These are phyloP conservation scores for Scaptomyza cyrtandrae DNA, from an alignment of 2,888 invertebrate genomes.

Conservation along the genomic window DNA sequence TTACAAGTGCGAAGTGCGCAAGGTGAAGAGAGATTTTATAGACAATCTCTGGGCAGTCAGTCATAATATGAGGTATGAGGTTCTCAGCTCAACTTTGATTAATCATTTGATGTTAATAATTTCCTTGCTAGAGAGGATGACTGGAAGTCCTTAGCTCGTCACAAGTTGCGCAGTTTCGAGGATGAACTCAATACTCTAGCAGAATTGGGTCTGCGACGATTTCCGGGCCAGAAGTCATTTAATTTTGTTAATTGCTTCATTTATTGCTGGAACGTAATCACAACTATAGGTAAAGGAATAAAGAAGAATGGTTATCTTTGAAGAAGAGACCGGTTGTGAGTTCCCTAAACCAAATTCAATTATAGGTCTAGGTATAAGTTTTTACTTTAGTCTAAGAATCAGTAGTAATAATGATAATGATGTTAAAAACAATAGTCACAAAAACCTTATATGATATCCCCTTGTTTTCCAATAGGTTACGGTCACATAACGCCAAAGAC, in stretches of 20 bases:
- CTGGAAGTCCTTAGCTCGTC: constrained; percentile 94
- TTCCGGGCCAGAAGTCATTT: constrained; percentile 94
- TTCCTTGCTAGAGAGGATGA: constrained; percentile 89
- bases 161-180: constrained; percentile 93
- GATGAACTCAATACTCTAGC: constrained; percentile 93
- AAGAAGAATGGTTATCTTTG: neutral
- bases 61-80: constrained; percentile 88
- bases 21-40: constrained; percentile 93
- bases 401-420: neutral
- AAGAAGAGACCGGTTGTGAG: no score
- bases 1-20: constrained; percentile 94
- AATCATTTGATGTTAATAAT: constrained; percentile 1
- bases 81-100: neutral
- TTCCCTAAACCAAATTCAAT: no score
- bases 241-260: constrained; percentile 94
- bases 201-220: constrained; percentile 92
- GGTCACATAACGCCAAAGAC: constrained; percentile 98
- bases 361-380: no score
- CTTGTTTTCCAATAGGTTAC: constrained; percentile 88
- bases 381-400: neutral
- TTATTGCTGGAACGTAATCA: constrained; percentile 93
- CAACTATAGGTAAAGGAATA: constrained; percentile 91
- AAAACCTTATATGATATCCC: no score
- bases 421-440: neutral
- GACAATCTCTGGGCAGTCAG: constrained; percentile 93